Evolutionary conservation across 1,140 invertebrate genomes (phyloP), one percentile per base, ranked within the genome.

Genomic region (Adelges cooleyi): DNA sequence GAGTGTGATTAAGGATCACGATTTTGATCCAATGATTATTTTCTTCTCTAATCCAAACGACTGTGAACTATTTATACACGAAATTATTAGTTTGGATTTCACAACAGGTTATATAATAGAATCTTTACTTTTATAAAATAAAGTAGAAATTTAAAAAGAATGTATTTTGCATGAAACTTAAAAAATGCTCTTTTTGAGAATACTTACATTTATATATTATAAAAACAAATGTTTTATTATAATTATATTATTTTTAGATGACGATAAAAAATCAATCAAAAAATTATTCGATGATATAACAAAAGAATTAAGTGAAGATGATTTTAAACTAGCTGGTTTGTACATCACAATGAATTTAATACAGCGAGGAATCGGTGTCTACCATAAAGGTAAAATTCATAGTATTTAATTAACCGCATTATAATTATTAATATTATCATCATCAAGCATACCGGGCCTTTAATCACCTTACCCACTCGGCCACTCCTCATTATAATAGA

Each of bases 41-140:
- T 99, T 99, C 77, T 98, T 94, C 73, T 99, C 99, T 75, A 97
- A 93, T 70, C 95, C 97, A 74, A 98, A 97, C 74, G 95, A 99
- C 69, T 99, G 97, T 73, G 96, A 99, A 76, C 74, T 87, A 0
- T 99, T 98, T 76, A 97, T 95, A 0, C 84, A 94, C 78, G 90
- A 95, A 76, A 89, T 99, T 86, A 84, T 92, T 0, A 95, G 96
- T 76, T 77, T 99, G 66, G 95, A 99, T 78, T 95, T 99, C 69
- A 99, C 98, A 74, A 89, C 87, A 25, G 80, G 84, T 86, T 69
- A 76, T 77, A 42, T 51, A 20, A 13, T 18, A 48, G 25, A 27
- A n/a, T 48, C n/a, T 6, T 17, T n/a, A n/a, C 9, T 9, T n/a
- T n/a, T 10, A 33, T 11, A 33, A 11, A 33, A 33, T 33, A 11